phyloP scores from a whole-genome alignment of 2,113 vertebrate genomes.

The Triplophysa tibetana region DNA sequence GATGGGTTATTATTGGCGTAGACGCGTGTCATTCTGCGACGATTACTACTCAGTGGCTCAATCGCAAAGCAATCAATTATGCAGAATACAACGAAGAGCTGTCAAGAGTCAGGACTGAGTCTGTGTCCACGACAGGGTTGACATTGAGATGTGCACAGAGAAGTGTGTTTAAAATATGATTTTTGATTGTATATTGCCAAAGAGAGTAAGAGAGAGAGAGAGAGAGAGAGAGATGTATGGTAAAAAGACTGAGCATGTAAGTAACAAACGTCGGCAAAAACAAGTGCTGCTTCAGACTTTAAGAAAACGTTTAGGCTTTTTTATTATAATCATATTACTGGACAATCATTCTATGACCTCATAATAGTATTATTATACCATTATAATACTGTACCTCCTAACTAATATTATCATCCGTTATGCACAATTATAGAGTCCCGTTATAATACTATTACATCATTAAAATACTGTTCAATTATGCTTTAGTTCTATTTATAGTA shows the following conservation, averaged over 20 bases:
- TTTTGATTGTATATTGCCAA: not conserved
- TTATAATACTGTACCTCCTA: not conserved
- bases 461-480: too few relatives aligned
- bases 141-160: constrained; percentile 21
- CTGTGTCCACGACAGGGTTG: constrained; percentile 15
- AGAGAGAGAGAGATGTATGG: not conserved
- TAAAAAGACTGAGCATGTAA: too few relatives aligned
- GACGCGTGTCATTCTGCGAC: constrained; percentile 47
- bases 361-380: not conserved
- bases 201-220: not conserved
- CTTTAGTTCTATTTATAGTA: too few relatives aligned
- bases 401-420: not conserved
- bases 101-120: constrained; percentile 21
- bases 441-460: too few relatives aligned
- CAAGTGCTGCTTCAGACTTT: not conserved
- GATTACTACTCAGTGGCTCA: constrained; percentile 42
- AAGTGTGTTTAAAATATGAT: constrained; percentile 14
- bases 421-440: not conserved
- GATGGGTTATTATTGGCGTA: constrained; percentile 54
- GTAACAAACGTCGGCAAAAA: too few relatives aligned
- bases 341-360: too few relatives aligned
- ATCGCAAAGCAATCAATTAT: constrained; percentile 48
- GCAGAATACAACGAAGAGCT: constrained; percentile 4
- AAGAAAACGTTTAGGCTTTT: too few relatives aligned
- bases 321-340: not conserved